Evolutionary conservation across 1,140 invertebrate species (phyloP).

Genomic region (Drosophila santomea): DNA sequence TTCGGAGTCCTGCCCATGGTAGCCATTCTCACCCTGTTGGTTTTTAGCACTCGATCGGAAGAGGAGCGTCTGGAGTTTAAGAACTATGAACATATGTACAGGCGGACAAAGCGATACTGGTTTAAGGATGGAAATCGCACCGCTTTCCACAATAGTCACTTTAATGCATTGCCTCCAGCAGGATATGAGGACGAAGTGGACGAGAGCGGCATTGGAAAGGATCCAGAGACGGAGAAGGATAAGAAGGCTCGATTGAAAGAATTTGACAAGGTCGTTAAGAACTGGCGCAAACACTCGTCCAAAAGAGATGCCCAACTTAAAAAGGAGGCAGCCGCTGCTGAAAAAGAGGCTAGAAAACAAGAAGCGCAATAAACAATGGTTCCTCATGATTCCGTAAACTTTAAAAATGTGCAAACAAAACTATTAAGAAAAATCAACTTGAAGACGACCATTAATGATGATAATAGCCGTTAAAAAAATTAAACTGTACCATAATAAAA

Average conservation of each 20-base stretch:
- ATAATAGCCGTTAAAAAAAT: neutral
- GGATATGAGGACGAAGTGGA: conserved; percentile 8
- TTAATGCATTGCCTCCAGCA: neutral
- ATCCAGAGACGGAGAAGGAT: neutral
- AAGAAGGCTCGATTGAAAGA: neutral
- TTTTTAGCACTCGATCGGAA: neutral
- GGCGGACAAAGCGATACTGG: neutral
- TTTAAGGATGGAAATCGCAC: conserved; percentile 3
- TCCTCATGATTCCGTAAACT: too few species aligned
- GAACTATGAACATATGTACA: conserved; percentile 4
- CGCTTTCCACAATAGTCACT: neutral
- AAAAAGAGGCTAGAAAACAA: conserved; percentile 6
- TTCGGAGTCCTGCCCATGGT: neutral
- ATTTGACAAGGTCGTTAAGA: conserved; percentile 3
- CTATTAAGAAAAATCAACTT: too few species aligned
- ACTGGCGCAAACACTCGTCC: conserved; percentile 2
- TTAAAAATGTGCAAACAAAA: too few species aligned
- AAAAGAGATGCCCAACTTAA: conserved; percentile 4
- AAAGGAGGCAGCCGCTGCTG: conserved; percentile 7
- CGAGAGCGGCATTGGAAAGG: conserved; percentile 1
- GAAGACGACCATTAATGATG: too few species aligned
- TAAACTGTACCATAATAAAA: neutral
- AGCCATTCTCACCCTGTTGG: conserved; percentile 1
- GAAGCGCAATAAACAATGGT: neutral
- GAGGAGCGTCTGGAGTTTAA: neutral